Evolutionary conservation across 2,888 invertebrate species (phyloP).

Genomic region (Caenorhabditis wallacei): DNA sequence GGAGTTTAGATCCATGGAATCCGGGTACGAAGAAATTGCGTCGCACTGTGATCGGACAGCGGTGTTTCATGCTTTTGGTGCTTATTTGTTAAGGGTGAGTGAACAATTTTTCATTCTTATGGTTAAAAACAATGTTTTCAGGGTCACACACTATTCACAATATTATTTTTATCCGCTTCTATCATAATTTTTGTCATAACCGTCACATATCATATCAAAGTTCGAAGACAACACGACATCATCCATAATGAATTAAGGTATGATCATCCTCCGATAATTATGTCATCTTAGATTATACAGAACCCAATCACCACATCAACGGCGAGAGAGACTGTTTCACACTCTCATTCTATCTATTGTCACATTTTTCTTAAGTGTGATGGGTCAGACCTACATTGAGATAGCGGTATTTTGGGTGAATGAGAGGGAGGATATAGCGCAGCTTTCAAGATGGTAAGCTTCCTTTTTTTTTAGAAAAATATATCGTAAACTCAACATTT

Average conservation of each 20-base stretch:
- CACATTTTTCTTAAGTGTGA: constrained; percentile 78
- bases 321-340: constrained; percentile 81
- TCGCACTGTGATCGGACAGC: constrained; percentile 79
- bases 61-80: constrained; percentile 80
- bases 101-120: not conserved
- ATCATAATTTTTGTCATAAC: constrained; percentile 81
- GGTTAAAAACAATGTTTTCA: constrained; percentile 4
- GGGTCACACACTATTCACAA: constrained; percentile 82
- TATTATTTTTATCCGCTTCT: constrained; percentile 78
- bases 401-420: constrained; percentile 83
- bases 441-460: constrained; percentile 71
- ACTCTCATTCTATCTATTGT: constrained; percentile 80
- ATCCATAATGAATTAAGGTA: constrained; percentile 72
- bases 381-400: constrained; percentile 81
- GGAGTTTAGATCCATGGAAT: constrained; percentile 65
- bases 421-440: constrained; percentile 74
- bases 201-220: constrained; percentile 78
- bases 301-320: constrained; percentile 78
- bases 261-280: not conserved
- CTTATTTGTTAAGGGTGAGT: constrained; percentile 66
- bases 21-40: constrained; percentile 79
- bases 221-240: constrained; percentile 79
- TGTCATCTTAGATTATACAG: constrained; percentile 67
- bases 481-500: not conserved
- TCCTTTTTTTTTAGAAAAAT: too few relatives aligned